A percentile compares a stretch with the other conserved stretches of the same genome.
Conservation (phyloP, 2,113 vertebrate species). For the Lichenostomus cassidix region DNA sequence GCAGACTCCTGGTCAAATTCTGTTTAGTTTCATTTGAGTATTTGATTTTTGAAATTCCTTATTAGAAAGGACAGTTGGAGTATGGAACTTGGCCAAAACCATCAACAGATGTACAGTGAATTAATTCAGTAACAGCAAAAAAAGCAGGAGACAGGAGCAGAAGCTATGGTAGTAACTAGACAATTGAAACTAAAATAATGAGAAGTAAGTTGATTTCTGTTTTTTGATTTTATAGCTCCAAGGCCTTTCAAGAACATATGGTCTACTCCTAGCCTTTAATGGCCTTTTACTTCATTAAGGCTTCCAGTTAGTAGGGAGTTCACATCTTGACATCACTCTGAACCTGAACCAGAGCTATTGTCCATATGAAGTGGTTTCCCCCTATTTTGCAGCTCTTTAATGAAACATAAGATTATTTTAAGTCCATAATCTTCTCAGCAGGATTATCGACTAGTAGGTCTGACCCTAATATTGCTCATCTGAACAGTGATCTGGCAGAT, state of each 20-base stretch:
- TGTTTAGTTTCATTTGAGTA: neutral
- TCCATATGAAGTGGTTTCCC: conserved; percentile 2
- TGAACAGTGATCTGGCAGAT: conserved; percentile 54
- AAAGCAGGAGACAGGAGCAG: neutral
- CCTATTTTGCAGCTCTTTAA: conserved; percentile 47
- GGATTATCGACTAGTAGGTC: conserved; percentile 39
- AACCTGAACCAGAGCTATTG: conserved; percentile 12
- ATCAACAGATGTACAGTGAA: conserved; percentile 50
- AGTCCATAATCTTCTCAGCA: conserved; percentile 62
- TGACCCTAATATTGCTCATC: conserved; percentile 63
- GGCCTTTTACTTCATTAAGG: neutral
- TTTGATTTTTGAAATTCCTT: neutral
- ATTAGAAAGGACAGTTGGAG: conserved; percentile 5
- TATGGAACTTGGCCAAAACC: conserved; percentile 24
- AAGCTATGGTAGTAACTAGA: neutral
- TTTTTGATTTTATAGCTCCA: neutral
- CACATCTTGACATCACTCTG: conserved; percentile 6
- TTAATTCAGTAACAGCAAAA: conserved; percentile 38
- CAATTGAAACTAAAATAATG: neutral
- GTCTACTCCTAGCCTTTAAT: neutral
- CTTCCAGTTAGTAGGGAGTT: conserved; percentile 5
- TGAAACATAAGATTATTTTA: conserved; percentile 61
- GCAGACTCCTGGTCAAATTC: neutral
- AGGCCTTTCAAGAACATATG: neutral
- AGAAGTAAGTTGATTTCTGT: neutral